phyloP scores from a whole-genome alignment of 1,140 invertebrate genomes.

The Drosophila serrata region DNA sequence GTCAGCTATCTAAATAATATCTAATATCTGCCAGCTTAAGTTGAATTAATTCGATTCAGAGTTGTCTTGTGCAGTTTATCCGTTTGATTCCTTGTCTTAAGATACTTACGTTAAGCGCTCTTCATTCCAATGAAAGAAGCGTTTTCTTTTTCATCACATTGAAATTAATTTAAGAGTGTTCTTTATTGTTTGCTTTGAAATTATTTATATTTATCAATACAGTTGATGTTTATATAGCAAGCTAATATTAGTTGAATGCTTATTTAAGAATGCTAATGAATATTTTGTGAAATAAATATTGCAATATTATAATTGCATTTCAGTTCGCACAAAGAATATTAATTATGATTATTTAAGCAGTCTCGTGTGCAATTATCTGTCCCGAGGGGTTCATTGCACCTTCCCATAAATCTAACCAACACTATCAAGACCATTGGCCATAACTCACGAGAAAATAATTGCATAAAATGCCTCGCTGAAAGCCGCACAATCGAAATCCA shows the following conservation, averaged over 20 bases:
- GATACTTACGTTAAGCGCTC: too few species aligned
- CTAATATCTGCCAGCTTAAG: not conserved
- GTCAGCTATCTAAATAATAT: not conserved
- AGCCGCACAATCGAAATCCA: conserved; percentile 56
- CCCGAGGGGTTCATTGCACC: conserved; percentile 42
- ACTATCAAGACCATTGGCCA: conserved; percentile 48
- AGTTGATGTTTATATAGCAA: not conserved
- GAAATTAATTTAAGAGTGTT: not conserved
- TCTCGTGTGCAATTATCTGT: conserved; percentile 26
- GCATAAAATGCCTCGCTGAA: conserved; percentile 60
- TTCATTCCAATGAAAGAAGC: too few species aligned
- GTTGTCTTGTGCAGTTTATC: not conserved
- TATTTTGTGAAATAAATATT: not conserved
- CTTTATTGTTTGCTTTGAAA: not conserved
- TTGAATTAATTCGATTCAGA: not conserved
- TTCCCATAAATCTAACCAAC: conserved; percentile 44
- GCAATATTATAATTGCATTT: not conserved
- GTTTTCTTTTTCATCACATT: not conserved
- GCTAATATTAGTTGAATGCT: not conserved
- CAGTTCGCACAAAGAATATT: conserved; percentile 5
- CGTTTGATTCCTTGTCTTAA: not conserved
- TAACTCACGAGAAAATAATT: conserved; percentile 63
- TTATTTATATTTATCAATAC: not conserved
- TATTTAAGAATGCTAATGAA: not conserved
- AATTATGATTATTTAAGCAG: conserved; percentile 6